Percentiles rank a stretch among this genome's conserved stretches.
These are phyloP conservation scores for Martes martes DNA, from an alignment of 2,113 vertebrate species.

Conservation along the genomic window DNA sequence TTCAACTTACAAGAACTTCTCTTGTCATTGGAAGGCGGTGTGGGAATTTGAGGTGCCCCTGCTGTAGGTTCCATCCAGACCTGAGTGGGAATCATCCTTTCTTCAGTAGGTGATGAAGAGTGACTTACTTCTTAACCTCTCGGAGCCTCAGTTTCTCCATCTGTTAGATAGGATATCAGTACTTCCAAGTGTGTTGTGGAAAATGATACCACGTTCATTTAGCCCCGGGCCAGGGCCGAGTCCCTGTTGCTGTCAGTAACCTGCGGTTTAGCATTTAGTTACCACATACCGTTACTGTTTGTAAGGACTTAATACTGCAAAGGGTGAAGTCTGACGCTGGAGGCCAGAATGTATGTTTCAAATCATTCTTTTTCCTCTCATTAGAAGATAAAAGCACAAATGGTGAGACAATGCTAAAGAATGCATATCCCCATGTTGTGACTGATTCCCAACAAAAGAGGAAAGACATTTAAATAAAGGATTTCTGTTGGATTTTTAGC, in stretches of 20 bases:
- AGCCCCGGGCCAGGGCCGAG: neutral
- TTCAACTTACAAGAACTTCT: neutral
- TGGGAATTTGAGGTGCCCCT: neutral
- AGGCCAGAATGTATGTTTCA: neutral
- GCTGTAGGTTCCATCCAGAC: neutral
- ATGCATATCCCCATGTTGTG: neutral
- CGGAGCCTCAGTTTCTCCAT: neutral
- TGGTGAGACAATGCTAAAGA: neutral
- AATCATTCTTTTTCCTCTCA: neutral
- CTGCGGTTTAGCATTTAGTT: neutral
- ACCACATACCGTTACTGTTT: neutral
- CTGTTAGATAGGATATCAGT: neutral
- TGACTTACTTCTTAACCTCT: neutral
- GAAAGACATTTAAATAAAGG: slow-evolving; percentile 24
- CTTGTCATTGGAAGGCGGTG: neutral
- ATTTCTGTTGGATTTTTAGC: neutral
- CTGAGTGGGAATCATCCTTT: neutral
- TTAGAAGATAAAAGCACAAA: slow-evolving; percentile 11
- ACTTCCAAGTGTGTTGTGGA: neutral
- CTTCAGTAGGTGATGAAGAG: neutral
- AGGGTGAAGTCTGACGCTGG: neutral
- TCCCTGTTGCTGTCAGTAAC: neutral
- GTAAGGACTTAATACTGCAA: neutral
- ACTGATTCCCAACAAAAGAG: neutral
- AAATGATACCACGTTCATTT: neutral